Base-by-base conservation (phyloP, 2,113 vertebrate genomes). In the Ochotona princeps region DNA sequence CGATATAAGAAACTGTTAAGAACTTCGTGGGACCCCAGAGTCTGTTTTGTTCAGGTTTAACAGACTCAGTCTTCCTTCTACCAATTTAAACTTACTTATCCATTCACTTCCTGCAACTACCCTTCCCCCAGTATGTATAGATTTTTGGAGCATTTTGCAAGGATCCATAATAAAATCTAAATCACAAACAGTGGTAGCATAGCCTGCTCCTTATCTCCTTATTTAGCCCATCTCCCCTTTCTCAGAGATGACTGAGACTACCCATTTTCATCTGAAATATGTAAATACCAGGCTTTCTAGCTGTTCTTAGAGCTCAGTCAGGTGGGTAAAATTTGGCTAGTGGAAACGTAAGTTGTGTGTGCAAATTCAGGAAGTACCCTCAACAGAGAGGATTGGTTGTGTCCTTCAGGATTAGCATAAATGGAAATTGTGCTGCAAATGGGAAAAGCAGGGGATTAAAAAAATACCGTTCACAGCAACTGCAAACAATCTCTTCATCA, bases 401-500 rank as follows among this genome's bases (percentile, higher is more conserved):
- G 18, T 60, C 18, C 10, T 79, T 83, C 86, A 74, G 26, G 44
- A 83, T 92, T 38, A 38, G 28, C 74, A 88, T 94, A 51, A 28
- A 85, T 49, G 88, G 74, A 92, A 96, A 89, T 26, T 38, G 38
- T 61, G 25, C 4, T 75, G 57, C 70, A 79, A 90, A 84, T 32
- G 38, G 51, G 47, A 78, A 95, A 93, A 80, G 38, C 3, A 15
- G 51, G 20, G 74, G 14, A 8, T 85, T 87, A n/a, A 80, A 20
- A 92, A 44, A 75, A 25, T 5, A 76, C 25, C 72, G 85, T 74
- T 88, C 74, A 93, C 49, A 89, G 26, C 47, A 88, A 91, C 47
- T 30, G 5, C 72, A 90, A 85, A 80, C 73, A 66, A 63, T 57
- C 61, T 89, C 73, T 80, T 51, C 95, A 93, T 90, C 83, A 60